Evolutionary conservation across 2,888 invertebrate genomes (phyloP).

Genomic region (Lasioglossum lativentre): DNA sequence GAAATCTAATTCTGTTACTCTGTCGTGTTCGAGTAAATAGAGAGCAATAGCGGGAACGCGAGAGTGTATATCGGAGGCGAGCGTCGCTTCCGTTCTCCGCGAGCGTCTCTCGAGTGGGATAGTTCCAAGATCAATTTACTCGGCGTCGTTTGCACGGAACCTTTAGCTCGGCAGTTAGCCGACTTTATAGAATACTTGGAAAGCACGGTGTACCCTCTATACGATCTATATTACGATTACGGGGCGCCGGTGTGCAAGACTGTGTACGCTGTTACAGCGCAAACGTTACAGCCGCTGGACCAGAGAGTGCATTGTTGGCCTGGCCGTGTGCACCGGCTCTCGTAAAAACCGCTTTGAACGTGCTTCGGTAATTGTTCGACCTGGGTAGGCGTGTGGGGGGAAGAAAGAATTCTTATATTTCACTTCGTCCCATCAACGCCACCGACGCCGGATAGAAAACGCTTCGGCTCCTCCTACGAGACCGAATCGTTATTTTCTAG

Average conservation of each 20-base stretch:
- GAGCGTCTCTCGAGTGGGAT: conserved; percentile 21
- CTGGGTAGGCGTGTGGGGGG: conserved; percentile 46
- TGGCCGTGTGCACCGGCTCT: conserved; percentile 1
- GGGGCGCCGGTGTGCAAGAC: conserved; percentile 19
- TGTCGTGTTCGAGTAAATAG: conserved; percentile 14
- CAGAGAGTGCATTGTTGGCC: not conserved
- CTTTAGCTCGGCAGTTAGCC: conserved; percentile 51
- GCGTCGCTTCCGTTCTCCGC: conserved; percentile 22
- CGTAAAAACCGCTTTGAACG: conserved; percentile 54
- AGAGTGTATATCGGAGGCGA: not conserved
- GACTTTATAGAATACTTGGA: conserved; percentile 64
- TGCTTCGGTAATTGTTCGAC: conserved; percentile 59
- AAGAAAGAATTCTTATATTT: conserved; percentile 51
- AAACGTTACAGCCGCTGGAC: conserved; percentile 40
- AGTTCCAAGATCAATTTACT: conserved; percentile 56
- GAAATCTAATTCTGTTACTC: not conserved
- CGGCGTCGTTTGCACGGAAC: conserved; percentile 49
- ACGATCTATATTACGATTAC: conserved; percentile 63
- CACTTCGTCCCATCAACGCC: conserved; percentile 7
- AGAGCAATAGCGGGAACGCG: not conserved
- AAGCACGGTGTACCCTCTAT: conserved; percentile 39
- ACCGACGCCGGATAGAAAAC: not conserved
- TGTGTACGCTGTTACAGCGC: conserved; percentile 12
- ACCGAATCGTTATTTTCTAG: conserved; percentile 58
- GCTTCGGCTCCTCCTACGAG: conserved; percentile 4